Evolutionary conservation across 2,888 invertebrate species (phyloP).

Genomic region (Melanostoma mellinum): DNA sequence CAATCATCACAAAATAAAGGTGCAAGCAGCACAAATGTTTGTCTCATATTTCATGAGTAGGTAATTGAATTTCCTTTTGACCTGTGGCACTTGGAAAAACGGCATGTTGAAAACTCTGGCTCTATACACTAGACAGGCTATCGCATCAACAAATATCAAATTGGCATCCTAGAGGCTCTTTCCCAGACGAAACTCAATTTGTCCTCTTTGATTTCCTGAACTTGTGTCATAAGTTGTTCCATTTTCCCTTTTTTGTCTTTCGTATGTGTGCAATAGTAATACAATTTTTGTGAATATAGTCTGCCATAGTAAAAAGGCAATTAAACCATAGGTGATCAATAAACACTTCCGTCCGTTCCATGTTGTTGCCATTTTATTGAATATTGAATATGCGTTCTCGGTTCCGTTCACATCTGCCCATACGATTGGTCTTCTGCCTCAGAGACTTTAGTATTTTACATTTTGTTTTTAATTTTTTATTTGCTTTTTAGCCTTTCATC

Average conservation of each 20-base stretch:
- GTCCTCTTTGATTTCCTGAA: constrained; percentile 56
- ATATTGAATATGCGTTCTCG: background rate
- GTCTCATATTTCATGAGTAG: constrained; percentile 53
- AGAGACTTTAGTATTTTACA: background rate
- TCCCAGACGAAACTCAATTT: constrained; percentile 40
- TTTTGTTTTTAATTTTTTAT: background rate
- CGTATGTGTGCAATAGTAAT: constrained; percentile 29
- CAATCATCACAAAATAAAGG: constrained; percentile 26
- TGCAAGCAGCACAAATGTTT: constrained; percentile 37
- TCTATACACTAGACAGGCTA: background rate
- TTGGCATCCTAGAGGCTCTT: constrained; percentile 33
- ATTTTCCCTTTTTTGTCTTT: constrained; percentile 16
- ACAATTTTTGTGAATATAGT: constrained; percentile 22
- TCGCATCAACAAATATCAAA: constrained; percentile 36
- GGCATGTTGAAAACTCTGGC: background rate
- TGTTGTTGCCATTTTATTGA: constrained; percentile 4
- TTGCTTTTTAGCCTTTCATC: no score
- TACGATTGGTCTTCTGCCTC: no score
- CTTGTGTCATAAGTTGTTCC: constrained; percentile 30
- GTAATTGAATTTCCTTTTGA: constrained; percentile 62
- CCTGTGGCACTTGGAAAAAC: constrained; percentile 54
- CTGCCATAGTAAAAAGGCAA: constrained; percentile 25
- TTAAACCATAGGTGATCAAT: constrained; percentile 36
- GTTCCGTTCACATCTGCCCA: background rate
- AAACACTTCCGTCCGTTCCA: constrained; percentile 14